Conservation (phyloP, 2,113 vertebrate species). For the Bos indicus region DNA sequence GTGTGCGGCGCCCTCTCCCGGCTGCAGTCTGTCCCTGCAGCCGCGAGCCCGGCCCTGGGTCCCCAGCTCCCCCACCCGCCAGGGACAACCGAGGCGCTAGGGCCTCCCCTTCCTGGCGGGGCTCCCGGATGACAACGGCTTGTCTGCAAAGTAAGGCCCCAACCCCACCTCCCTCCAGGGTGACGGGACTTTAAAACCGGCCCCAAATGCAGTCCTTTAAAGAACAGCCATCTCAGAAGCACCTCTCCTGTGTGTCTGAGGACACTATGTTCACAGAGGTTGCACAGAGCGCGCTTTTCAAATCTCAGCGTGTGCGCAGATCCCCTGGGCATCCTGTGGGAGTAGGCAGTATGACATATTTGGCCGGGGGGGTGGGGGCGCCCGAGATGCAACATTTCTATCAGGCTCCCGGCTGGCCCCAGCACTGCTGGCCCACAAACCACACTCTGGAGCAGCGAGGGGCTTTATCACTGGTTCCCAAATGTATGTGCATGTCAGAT, state of each 20-base stretch:
- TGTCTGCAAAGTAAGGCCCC: neutral
- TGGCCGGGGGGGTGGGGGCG: neutral
- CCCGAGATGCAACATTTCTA: neutral
- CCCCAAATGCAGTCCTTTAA: neutral
- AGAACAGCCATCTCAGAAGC: neutral
- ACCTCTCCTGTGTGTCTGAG: neutral
- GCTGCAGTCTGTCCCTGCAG: rapidly evolving
- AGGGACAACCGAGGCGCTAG: rapidly evolving
- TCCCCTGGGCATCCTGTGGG: neutral
- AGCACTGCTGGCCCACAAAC: neutral
- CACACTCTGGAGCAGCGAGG: neutral
- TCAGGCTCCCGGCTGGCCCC: neutral
- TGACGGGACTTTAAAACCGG: neutral
- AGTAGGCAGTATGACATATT: neutral
- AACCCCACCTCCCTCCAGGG: neutral
- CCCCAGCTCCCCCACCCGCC: neutral
- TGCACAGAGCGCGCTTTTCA: neutral
- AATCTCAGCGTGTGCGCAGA: rapidly evolving
- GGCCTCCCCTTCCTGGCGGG: rapidly evolving
- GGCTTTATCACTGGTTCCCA: neutral
- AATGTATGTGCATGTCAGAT: rapidly evolving
- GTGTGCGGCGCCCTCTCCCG: conserved; percentile 62
- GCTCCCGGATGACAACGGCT: neutral
- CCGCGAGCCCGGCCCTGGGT: neutral
- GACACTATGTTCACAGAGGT: neutral